phyloP scores from a whole-genome alignment of 2,888 invertebrate genomes.

The Tholera decimalis region DNA sequence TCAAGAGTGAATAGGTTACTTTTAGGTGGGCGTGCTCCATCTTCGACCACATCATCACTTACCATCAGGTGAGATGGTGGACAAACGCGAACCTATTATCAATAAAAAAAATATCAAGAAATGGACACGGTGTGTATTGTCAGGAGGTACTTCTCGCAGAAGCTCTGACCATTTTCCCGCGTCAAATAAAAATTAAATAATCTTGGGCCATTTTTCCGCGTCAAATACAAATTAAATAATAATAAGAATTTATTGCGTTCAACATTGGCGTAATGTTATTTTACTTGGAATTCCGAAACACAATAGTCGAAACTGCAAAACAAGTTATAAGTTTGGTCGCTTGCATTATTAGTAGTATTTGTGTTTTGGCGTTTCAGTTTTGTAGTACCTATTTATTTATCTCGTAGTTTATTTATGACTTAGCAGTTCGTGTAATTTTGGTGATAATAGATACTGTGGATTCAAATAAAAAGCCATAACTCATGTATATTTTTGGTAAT shows the following conservation, averaged over 20 bases:
- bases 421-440: background rate
- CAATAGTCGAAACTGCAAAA: constrained; percentile 22
- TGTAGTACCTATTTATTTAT: constrained; percentile 4
- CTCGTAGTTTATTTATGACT: constrained; percentile 7
- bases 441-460: background rate
- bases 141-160: too few species aligned
- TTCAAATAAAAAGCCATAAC: background rate
- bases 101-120: too few species aligned
- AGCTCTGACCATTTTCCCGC: too few species aligned
- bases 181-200: too few species aligned
- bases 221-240: constrained; percentile 21
- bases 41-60: too few species aligned
- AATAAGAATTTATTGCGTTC: constrained; percentile 41
- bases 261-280: constrained; percentile 28
- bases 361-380: constrained; percentile 12
- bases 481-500: background rate
- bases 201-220: background rate
- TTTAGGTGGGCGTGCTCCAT: too few species aligned
- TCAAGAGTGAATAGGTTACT: too few species aligned
- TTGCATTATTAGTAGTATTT: constrained; percentile 24
- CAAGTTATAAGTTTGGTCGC: constrained; percentile 30
- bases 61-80: too few species aligned
- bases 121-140: too few species aligned
- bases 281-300: constrained; percentile 12
- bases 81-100: too few species aligned